Conservation (phyloP, 2,888 invertebrate genomes). For the Alsophila aescularia region DNA sequence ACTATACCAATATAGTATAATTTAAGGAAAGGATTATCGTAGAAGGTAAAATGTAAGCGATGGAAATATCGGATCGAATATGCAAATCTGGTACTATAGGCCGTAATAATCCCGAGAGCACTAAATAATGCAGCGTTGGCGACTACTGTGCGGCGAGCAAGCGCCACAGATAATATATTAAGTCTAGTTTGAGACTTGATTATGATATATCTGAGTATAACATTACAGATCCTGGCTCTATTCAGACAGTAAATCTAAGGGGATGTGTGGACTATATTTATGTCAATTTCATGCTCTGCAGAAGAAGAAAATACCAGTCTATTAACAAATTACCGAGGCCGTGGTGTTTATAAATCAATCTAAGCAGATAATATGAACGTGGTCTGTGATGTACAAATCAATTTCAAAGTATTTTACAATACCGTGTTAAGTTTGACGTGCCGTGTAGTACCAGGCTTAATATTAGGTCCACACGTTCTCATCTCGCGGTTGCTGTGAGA, state of each 20-base stretch:
- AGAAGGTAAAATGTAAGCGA: slow-evolving; percentile 22
- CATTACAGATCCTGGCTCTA: slow-evolving; percentile 34
- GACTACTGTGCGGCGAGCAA: slow-evolving; percentile 46
- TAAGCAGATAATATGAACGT: neutral
- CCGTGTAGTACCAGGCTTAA: no score
- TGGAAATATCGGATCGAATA: slow-evolving; percentile 20
- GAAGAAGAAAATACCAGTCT: slow-evolving; percentile 33
- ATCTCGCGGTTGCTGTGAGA: no score
- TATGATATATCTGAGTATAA: slow-evolving; percentile 50
- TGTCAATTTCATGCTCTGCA: slow-evolving; percentile 44
- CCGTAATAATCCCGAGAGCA: slow-evolving; percentile 32
- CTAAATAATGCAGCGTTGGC: slow-evolving; percentile 39
- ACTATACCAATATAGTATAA: neutral
- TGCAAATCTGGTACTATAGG: slow-evolving; percentile 29
- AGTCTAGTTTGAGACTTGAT: slow-evolving; percentile 47
- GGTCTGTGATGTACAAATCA: no score
- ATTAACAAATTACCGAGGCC: slow-evolving; percentile 20
- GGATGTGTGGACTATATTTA: slow-evolving; percentile 44
- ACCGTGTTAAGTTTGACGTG: no score
- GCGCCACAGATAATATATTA: slow-evolving; percentile 46
- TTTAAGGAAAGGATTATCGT: slow-evolving; percentile 8
- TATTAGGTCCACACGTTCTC: no score
- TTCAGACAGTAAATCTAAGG: slow-evolving; percentile 37
- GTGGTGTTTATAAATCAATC: slow-evolving; percentile 5
- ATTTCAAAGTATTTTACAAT: no score